Percentiles rank a stretch among this genome's conserved stretches.
Evolutionary conservation across 2,888 invertebrate species (phyloP).

Genomic region (Eupithecia tripunctaria): DNA sequence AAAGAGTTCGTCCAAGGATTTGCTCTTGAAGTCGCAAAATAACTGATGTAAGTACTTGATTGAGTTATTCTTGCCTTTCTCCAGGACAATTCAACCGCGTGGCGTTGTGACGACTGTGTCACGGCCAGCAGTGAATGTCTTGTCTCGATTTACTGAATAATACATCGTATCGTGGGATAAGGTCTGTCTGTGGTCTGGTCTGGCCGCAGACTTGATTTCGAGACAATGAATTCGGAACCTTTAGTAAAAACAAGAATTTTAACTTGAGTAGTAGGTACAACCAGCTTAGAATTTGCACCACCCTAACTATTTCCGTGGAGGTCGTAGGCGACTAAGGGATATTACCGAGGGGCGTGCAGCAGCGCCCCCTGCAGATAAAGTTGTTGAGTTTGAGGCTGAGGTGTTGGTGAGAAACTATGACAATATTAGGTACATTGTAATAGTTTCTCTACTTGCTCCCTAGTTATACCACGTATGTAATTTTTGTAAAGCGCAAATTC

Average conservation of each 20-base stretch:
- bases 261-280: too few species aligned
- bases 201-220: not conserved
- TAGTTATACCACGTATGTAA: not conserved
- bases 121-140: conserved; percentile 35
- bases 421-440: too few species aligned
- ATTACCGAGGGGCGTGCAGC: too few species aligned
- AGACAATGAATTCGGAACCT: not conserved
- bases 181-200: conserved; percentile 16
- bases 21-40: conserved; percentile 13
- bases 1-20: not conserved
- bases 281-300: too few species aligned
- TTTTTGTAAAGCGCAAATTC: not conserved
- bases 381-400: too few species aligned
- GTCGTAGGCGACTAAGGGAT: too few species aligned
- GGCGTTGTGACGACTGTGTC: conserved; percentile 32
- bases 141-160: conserved; percentile 20
- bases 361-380: too few species aligned
- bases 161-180: conserved; percentile 19
- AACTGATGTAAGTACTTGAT: conserved; percentile 18
- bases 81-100: conserved; percentile 24
- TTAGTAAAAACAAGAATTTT: not conserved
- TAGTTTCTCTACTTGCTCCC: not conserved
- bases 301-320: too few species aligned
- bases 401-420: not conserved
- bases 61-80: conserved; percentile 31